Base-by-base conservation (phyloP, 2,797 vertebrate species). In the Aldrovandia affinis region DNA sequence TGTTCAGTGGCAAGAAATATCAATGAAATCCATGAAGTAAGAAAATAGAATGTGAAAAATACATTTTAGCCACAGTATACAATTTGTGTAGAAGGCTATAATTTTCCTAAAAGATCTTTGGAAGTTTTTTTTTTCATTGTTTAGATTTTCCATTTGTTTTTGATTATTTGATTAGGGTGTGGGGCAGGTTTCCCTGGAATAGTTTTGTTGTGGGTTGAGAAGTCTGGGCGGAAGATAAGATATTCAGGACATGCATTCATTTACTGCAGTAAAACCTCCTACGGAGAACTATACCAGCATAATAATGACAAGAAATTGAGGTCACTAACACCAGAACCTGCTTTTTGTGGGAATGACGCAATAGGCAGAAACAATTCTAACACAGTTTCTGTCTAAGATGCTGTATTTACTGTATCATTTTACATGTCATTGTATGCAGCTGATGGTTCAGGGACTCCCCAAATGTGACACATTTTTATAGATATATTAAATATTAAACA, bases 181-280 rank as follows among this genome's bases (percentile, higher is more conserved):
- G 89, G 84, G 8, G 59, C 81, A 54, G 33, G 78, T 39, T 82
- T 79, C 63, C 83, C 83, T 83, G 86, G 87, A 87, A 86, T 83
- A 88, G 86, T 88, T 81, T 78, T 87, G 80, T 36, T 57, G 73
- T 59, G 82, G 89, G 82, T 65, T 85, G 87, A 88, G 83, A 84
- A 82, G 86, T 44, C 86, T 88, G 84, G 89, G 88, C 88, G 87
- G 86, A 87, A 83, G 87, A 88, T 90, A 87, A 88, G 88, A 91
- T 92, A 92, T 91, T 89, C 88, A 88, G 88, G 57, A 85, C 84
- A 86, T 88, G 85, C 83, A 87, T 75, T 78, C 86, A 83, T 84
- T 85, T 79, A 80, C 61, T 84, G 18, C 79, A 77, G 75, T 84
- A 86, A 86, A 85, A 88, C 73, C 65, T 75, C 87, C 85, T 85